Evolutionary conservation across 2,113 vertebrate species (phyloP).

Genomic region (Paedocypris sp.): DNA sequence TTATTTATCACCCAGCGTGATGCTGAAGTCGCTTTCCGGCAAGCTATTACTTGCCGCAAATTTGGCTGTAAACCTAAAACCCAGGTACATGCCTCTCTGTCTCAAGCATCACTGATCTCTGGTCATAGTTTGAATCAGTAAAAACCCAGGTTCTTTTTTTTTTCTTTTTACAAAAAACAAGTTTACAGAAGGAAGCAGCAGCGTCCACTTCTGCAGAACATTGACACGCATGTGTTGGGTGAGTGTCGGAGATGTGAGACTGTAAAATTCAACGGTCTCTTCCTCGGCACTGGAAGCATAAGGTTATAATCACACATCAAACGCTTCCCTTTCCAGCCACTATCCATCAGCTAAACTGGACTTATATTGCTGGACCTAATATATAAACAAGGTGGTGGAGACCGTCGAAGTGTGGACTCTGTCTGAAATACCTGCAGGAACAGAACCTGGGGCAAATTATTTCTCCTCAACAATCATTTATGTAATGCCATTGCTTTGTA

Average conservation of each 20-base stretch:
- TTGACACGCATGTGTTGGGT: neutral
- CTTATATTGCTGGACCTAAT: neutral
- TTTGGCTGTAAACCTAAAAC: neutral
- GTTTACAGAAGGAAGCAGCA: neutral
- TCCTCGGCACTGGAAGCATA: conserved; percentile 16
- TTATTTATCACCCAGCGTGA: conserved; percentile 16
- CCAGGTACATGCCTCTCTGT: neutral
- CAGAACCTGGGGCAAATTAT: neutral
- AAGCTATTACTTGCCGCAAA: neutral
- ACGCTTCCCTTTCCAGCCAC: conserved; percentile 14
- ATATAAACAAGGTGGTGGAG: neutral
- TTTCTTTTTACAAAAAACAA: too few relatives aligned
- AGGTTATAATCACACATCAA: conserved; percentile 38
- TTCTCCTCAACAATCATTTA: conserved; percentile 4
- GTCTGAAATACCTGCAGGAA: neutral
- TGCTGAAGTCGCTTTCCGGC: neutral
- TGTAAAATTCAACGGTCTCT: conserved; percentile 13
- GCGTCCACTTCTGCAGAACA: neutral
- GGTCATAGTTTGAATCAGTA: neutral
- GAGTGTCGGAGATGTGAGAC: neutral
- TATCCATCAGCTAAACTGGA: conserved; percentile 14
- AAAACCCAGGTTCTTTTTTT: neutral
- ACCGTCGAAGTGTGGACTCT: neutral
- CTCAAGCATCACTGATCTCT: too few relatives aligned
- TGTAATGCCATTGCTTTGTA: conserved; percentile 6